These are phyloP conservation scores for Notothenia rossii DNA, from an alignment of 2,113 vertebrate genomes.

Conservation along the genomic window DNA sequence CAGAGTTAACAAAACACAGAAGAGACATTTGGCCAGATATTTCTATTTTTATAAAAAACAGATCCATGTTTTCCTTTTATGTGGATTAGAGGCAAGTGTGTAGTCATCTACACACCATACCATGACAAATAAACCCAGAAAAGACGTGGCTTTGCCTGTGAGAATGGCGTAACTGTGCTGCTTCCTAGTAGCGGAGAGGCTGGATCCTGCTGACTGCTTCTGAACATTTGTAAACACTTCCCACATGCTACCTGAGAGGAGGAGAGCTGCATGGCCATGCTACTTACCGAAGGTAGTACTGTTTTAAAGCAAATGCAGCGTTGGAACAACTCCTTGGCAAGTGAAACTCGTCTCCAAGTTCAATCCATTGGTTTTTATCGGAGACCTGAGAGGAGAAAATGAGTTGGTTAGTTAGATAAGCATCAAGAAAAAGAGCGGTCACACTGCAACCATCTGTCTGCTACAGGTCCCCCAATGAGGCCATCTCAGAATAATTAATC, in stretches of 20 bases:
- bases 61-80: not conserved
- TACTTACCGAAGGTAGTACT: slow-evolving; percentile 99
- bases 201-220: slow-evolving; percentile 62
- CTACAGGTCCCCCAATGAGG: slow-evolving; percentile 54
- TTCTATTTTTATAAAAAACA: not conserved
- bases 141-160: not conserved
- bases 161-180: slow-evolving; percentile 1
- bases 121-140: slow-evolving; percentile 15
- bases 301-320: slow-evolving; percentile 99
- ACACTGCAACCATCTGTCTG: slow-evolving; percentile 59
- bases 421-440: slow-evolving; percentile 59
- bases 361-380: slow-evolving; percentile 98
- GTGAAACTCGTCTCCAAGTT: slow-evolving; percentile 98
- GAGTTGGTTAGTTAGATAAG: slow-evolving; percentile 35
- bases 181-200: slow-evolving; percentile 33
- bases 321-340: slow-evolving; percentile 99
- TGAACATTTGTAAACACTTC: slow-evolving; percentile 83
- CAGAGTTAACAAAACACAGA: not conserved
- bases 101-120: not conserved
- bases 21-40: not conserved
- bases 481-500: slow-evolving; percentile 48
- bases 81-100: too few relatives aligned
- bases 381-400: slow-evolving; percentile 88
- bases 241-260: slow-evolving; percentile 79
- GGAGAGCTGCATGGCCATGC: slow-evolving; percentile 42